Evolutionary conservation across 2,797 vertebrate species (phyloP).

Genomic region (Hyperoplus immaculatus): DNA sequence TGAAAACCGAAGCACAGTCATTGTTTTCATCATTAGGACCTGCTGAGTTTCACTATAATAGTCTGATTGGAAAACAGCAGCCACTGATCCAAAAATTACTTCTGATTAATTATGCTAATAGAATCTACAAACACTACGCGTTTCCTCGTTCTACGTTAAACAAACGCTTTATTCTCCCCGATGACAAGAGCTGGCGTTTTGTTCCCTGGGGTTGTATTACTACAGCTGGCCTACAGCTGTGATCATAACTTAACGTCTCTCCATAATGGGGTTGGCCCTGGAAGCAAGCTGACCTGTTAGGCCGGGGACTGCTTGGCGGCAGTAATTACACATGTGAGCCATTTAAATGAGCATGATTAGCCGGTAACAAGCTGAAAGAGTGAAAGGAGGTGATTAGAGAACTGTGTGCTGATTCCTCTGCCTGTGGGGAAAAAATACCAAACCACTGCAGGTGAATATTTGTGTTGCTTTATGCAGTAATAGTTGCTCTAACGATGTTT

Average conservation of each 20-base stretch:
- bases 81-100: constrained; percentile 73
- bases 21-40: constrained; percentile 49
- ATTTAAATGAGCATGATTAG: constrained; percentile 81
- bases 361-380: constrained; percentile 77
- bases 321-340: constrained; percentile 80
- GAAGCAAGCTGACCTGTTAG: constrained; percentile 78
- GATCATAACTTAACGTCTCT: constrained; percentile 80
- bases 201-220: constrained; percentile 74
- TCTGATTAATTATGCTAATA: constrained; percentile 74
- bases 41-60: constrained; percentile 48
- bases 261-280: constrained; percentile 71
- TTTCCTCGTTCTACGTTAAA: constrained; percentile 65
- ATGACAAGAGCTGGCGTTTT: constrained; percentile 61
- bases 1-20: constrained; percentile 41
- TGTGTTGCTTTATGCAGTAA: constrained; percentile 58
- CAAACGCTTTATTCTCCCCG: constrained; percentile 77
- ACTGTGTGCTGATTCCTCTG: constrained; percentile 68
- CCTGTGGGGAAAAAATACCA: constrained; percentile 54
- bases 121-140: constrained; percentile 40
- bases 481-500: constrained; percentile 64
- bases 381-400: constrained; percentile 80
- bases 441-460: constrained; percentile 73
- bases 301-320: constrained; percentile 73
- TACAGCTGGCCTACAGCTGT: constrained; percentile 78
- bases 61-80: constrained; percentile 64